These are phyloP conservation scores for Chamaedrilus cognettii DNA, from an alignment of 2,888 invertebrate genomes.

Conservation along the genomic window DNA sequence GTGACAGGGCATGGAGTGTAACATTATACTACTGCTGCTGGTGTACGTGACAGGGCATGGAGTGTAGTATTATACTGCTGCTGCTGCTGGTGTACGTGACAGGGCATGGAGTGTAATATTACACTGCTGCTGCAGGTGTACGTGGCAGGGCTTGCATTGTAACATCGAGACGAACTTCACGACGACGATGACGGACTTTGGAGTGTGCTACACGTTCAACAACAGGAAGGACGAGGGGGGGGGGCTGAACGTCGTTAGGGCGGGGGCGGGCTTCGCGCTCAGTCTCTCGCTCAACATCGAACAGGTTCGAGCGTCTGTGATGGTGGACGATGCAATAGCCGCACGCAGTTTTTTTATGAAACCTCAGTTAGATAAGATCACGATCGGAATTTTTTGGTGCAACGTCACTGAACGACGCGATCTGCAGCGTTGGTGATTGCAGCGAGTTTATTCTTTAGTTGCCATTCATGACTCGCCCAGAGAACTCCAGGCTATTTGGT, in stretches of 20 bases:
- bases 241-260: constrained; percentile 18
- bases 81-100: neutral
- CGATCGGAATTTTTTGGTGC: too few relatives aligned
- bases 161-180: constrained; percentile 23
- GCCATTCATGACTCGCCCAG: too few relatives aligned
- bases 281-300: constrained; percentile 31
- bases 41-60: neutral
- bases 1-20: neutral
- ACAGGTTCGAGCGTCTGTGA: too few relatives aligned
- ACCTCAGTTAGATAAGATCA: too few relatives aligned
- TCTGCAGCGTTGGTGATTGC: too few relatives aligned
- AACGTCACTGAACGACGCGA: too few relatives aligned
- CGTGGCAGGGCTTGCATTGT: constrained; percentile 28
- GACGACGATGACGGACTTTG: constrained; percentile 29
- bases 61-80: neutral
- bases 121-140: constrained; percentile 22
- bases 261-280: constrained; percentile 29
- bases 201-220: constrained; percentile 39
- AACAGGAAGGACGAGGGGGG: neutral
- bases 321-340: too few relatives aligned
- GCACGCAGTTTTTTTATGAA: too few relatives aligned
- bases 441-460: too few relatives aligned
- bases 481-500: too few relatives aligned
- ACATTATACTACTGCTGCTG: neutral
- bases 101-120: neutral